phyloP scores from a whole-genome alignment of 2,797 vertebrate species.

The Halcyon smyrnensis region DNA sequence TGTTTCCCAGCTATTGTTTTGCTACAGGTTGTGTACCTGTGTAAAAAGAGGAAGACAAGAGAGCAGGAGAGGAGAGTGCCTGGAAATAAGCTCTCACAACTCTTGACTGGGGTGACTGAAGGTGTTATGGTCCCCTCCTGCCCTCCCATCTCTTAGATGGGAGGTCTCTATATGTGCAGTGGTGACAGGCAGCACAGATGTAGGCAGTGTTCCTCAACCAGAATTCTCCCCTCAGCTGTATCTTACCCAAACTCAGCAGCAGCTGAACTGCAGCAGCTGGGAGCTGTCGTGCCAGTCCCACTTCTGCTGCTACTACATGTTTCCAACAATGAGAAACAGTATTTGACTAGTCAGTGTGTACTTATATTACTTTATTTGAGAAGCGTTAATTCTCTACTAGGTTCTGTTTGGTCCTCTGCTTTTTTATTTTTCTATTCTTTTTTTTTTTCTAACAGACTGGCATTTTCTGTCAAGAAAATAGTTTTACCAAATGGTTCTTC shows the following conservation, averaged over 20 bases:
- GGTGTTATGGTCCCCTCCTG: background rate
- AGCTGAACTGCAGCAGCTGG: background rate
- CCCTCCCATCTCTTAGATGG: background rate
- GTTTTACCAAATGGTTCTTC: background rate
- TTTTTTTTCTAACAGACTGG: background rate
- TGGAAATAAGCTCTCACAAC: background rate
- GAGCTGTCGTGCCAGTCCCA: background rate
- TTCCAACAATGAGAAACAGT: background rate
- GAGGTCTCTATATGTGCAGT: background rate
- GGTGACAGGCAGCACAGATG: background rate
- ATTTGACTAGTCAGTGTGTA: background rate
- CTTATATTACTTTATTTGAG: background rate
- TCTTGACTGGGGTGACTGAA: background rate
- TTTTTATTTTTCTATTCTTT: background rate
- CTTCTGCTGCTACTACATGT: background rate
- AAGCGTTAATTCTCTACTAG: background rate
- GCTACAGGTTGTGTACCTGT: accelerated
- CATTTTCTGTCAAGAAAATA: background rate
- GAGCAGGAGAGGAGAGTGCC: background rate
- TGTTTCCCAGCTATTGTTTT: background rate
- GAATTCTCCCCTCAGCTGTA: background rate
- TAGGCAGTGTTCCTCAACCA: background rate
- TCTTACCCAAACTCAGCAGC: background rate
- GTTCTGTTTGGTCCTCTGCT: background rate
- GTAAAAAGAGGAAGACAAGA: background rate